These are phyloP conservation scores for Typhlichthys subterraneus DNA, from an alignment of 2,797 vertebrate species.

Conservation along the genomic window DNA sequence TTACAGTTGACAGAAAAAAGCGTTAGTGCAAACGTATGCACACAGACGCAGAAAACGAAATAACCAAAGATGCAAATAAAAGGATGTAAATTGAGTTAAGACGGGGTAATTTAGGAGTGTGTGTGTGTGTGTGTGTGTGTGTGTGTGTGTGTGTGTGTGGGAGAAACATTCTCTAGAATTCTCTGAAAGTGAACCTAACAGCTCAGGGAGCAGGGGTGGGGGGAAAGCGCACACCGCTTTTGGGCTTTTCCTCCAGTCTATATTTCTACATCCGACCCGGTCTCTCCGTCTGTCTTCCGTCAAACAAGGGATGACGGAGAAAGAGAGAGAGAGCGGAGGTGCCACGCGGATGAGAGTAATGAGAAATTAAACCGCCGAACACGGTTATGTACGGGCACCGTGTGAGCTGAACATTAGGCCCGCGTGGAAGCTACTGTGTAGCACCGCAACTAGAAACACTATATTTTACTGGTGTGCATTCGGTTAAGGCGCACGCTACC, in stretches of 20 bases:
- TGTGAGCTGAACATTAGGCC: background rate
- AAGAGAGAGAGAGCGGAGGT: slow-evolving; percentile 14
- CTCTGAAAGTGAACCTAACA: slow-evolving; percentile 59
- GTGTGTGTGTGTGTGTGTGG: slow-evolving; percentile 7
- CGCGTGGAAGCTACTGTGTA: background rate
- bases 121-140: too few relatives aligned
- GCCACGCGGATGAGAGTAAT: slow-evolving; percentile 16
- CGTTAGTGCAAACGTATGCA: background rate
- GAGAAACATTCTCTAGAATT: slow-evolving; percentile 70
- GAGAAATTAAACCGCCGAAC: background rate
- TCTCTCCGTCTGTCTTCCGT: slow-evolving; percentile 18
- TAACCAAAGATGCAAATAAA: slow-evolving; percentile 45
- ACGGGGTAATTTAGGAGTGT: background rate
- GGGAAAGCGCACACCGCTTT: slow-evolving; percentile 66
- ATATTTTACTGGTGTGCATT: background rate
- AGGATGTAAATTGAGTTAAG: slow-evolving; percentile 43
- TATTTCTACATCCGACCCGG: slow-evolving; percentile 23
- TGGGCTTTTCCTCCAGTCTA: slow-evolving; percentile 70
- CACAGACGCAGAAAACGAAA: slow-evolving; percentile 6
- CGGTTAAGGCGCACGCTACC: too few relatives aligned
- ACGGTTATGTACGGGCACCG: background rate
- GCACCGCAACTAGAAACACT: background rate
- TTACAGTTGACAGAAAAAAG: too few relatives aligned
- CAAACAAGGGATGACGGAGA: slow-evolving; percentile 16
- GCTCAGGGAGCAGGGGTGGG: slow-evolving; percentile 71